These are phyloP conservation scores for Sebastes taczanowskii DNA, from an alignment of 2,797 vertebrate species.

Conservation along the genomic window DNA sequence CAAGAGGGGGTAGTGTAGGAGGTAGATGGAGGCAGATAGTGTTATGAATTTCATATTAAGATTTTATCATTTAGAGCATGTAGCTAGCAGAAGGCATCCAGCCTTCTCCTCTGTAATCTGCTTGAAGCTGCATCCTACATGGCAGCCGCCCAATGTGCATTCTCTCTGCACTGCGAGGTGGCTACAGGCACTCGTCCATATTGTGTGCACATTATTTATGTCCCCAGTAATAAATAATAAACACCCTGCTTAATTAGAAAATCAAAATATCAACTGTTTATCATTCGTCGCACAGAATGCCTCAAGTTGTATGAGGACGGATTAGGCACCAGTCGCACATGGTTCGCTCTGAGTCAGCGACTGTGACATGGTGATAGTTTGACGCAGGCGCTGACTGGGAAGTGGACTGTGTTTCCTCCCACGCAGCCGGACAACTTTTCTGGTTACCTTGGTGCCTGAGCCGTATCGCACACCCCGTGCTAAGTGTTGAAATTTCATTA, in stretches of 20 bases:
- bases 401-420: slow-evolving; percentile 49
- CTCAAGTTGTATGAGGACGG: slow-evolving; percentile 9
- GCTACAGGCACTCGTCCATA: slow-evolving; percentile 53
- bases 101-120: slow-evolving; percentile 57
- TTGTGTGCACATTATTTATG: slow-evolving; percentile 58
- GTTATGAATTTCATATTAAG: slow-evolving; percentile 77
- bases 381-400: slow-evolving; percentile 54
- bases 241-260: slow-evolving; percentile 32
- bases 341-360: slow-evolving; percentile 55
- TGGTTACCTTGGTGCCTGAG: slow-evolving; percentile 25
- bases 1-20: slow-evolving; percentile 49
- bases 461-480: background rate
- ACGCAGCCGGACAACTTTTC: slow-evolving; percentile 43
- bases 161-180: slow-evolving; percentile 42
- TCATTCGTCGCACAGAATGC: slow-evolving; percentile 25
- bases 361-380: slow-evolving; percentile 54
- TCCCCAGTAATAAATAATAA: slow-evolving; percentile 44
- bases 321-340: slow-evolving; percentile 56
- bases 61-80: slow-evolving; percentile 75
- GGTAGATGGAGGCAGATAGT: slow-evolving; percentile 71
- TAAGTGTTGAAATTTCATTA: slow-evolving; percentile 51
- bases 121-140: slow-evolving; percentile 53
- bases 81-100: slow-evolving; percentile 70
- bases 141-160: slow-evolving; percentile 49
- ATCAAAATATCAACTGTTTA: slow-evolving; percentile 63